Base-by-base conservation (phyloP, 1,140 invertebrate genomes). In the Dermatophagoides farinae region DNA sequence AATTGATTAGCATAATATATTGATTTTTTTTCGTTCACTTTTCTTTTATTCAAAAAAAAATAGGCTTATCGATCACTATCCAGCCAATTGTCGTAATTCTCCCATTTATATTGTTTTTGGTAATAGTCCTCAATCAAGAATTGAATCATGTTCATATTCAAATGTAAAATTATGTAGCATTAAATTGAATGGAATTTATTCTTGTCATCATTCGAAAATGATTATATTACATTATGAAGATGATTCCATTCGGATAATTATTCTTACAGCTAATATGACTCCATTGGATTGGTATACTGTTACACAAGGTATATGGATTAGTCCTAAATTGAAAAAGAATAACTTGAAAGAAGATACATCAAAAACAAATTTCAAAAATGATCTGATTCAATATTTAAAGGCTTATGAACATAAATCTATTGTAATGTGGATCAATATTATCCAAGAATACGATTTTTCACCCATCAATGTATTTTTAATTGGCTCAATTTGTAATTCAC, bases 281-380 rank as follows among this genome's bases (percentile, higher is more conserved):
- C 75, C 80, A 38, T 80, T 83, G 61, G 91, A 97, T 74, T 97
- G 91, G 91, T 78, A 84, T 66, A 86, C 93, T 70, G 81, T 88
- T 70, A 91, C 88, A 14, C 91, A 97, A 75, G 88, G 88, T 0
- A 72, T 88, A 46, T 95, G 90, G 90, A 77, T 96, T 10, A 89
- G 86, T 69, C 86, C 86, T 0, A 70, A 77, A 22, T 82, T 88
- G 68, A 80, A 82, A 0, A 71, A 70, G 23, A 18, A 72, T 70
- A 66, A 71, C 77, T 0, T 72, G 68, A 37, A 77, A 77, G 23
- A 14, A 86, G 87, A 92, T 4, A 58, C n/a, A 22, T 47, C 8
- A 6, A 50, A 23, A 23, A 95, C 90, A 0, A 74, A 78, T 50
- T 97, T 96, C 69, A 89, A 90, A 72, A 74, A 73, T n/a, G 81